Evolutionary conservation across 2,888 invertebrate species (phyloP).

Genomic region (Mythimna loreyi): DNA sequence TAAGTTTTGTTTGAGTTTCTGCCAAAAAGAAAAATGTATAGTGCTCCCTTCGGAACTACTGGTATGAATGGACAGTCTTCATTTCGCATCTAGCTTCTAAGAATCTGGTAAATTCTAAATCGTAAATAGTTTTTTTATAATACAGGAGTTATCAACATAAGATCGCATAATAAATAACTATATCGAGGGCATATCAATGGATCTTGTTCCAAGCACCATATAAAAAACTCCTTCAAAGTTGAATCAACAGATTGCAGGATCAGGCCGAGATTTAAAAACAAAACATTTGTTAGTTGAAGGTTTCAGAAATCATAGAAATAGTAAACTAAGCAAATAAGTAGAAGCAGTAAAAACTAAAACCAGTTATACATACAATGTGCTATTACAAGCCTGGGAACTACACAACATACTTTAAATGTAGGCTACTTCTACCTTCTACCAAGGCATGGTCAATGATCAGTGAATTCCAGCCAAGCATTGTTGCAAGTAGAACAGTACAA

Average conservation of each 20-base stretch:
- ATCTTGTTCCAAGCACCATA: no score
- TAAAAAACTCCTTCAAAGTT: no score
- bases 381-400: conserved; percentile 12
- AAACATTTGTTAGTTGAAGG: background rate
- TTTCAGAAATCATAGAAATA: background rate
- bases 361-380: background rate
- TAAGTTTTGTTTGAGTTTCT: no score
- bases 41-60: no score
- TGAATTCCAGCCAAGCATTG: background rate
- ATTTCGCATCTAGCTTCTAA: background rate
- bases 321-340: background rate
- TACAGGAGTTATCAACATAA: no score
- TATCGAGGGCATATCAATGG: no score
- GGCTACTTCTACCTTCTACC: background rate
- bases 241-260: no score
- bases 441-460: background rate
- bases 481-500: conserved; percentile 12
- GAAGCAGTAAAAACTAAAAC: background rate
- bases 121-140: background rate
- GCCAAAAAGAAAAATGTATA: no score
- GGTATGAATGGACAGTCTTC: background rate
- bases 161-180: no score
- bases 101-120: background rate
- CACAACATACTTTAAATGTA: background rate
- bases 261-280: no score